These are phyloP conservation scores for Amphimedon queenslandica DNA, from an alignment of 37 sponge, comb jelly and placozoan genomes.

Conservation along the genomic window DNA sequence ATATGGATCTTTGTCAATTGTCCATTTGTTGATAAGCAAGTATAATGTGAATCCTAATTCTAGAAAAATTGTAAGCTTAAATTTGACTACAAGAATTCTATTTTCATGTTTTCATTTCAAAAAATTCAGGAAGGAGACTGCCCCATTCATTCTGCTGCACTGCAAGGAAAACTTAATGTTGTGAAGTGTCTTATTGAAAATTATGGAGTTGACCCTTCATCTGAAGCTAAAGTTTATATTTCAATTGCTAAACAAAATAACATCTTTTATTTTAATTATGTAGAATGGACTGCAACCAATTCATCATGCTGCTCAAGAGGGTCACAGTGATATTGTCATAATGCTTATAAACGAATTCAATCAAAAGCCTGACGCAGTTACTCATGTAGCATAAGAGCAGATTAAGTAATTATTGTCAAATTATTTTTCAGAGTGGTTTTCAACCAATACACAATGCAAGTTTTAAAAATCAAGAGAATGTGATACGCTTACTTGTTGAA, in stretches of 20 bases:
- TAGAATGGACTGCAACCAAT: constrained; percentile 33
- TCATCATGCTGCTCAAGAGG: constrained; percentile 37
- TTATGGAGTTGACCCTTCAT: constrained; percentile 20
- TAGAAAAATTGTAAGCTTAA: constrained; percentile 1
- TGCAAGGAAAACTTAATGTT: constrained; percentile 16
- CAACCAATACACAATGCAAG: constrained; percentile 22
- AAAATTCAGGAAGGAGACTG: neutral
- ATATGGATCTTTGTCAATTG: neutral
- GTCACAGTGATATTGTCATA: constrained; percentile 13
- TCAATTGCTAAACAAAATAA: neutral
- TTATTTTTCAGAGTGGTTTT: neutral
- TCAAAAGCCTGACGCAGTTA: constrained; percentile 5
- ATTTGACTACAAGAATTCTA: neutral
- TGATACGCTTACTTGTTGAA: constrained; percentile 3
- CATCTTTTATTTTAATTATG: neutral
- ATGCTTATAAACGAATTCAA: constrained; percentile 18
- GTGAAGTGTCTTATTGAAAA: constrained; percentile 7
- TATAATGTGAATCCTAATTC: constrained; percentile 19
- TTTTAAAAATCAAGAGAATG: neutral
- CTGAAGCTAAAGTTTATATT: constrained; percentile 5
- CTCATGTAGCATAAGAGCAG: constrained; percentile 2
- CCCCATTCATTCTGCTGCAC: constrained; percentile 20
- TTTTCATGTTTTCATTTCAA: neutral
- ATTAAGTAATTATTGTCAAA: neutral
- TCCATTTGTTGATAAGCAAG: constrained; percentile 12